These are phyloP conservation scores for Cladopsammia gracilis DNA, from an alignment of 64 coral and sea anemone species.

Conservation along the genomic window DNA sequence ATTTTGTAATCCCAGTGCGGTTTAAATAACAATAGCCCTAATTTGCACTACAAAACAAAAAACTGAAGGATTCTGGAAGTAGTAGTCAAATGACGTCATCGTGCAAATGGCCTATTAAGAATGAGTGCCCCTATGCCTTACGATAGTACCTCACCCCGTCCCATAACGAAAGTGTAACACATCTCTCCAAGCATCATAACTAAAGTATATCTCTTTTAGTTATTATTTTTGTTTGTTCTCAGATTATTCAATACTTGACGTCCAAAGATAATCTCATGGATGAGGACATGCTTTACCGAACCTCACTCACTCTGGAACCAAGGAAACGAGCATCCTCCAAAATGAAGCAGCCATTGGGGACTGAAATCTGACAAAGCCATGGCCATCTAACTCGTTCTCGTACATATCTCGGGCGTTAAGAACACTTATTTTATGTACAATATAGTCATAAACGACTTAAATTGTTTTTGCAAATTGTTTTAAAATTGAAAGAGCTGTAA, in stretches of 20 bases:
- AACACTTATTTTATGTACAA: not conserved
- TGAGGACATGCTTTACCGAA: constrained; percentile 89
- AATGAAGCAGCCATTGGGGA: constrained; percentile 61
- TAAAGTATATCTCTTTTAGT: not conserved
- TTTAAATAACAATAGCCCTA: too few species aligned
- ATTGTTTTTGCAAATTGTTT: not conserved
- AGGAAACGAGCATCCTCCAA: constrained; percentile 84
- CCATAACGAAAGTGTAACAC: not conserved
- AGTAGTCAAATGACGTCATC: too few species aligned
- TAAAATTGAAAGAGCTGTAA: not conserved
- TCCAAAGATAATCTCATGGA: constrained; percentile 84
- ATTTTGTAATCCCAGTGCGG: too few species aligned
- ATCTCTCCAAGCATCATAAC: not conserved
- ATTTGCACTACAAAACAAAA: too few species aligned
- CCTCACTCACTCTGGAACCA: constrained; percentile 87
- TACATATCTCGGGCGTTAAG: not conserved
- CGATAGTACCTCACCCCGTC: too few species aligned
- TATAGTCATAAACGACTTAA: not conserved
- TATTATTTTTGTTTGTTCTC: not conserved
- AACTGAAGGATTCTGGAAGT: too few species aligned
- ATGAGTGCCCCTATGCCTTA: too few species aligned
- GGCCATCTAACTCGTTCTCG: too few species aligned
- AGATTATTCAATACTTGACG: constrained; percentile 86
- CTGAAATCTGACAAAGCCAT: constrained; percentile 24
- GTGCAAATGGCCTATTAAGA: too few species aligned